Evolutionary conservation across 2,113 vertebrate species (phyloP), one percentile per base, ranked within the genome.

Genomic region (Anoplopoma fimbria): DNA sequence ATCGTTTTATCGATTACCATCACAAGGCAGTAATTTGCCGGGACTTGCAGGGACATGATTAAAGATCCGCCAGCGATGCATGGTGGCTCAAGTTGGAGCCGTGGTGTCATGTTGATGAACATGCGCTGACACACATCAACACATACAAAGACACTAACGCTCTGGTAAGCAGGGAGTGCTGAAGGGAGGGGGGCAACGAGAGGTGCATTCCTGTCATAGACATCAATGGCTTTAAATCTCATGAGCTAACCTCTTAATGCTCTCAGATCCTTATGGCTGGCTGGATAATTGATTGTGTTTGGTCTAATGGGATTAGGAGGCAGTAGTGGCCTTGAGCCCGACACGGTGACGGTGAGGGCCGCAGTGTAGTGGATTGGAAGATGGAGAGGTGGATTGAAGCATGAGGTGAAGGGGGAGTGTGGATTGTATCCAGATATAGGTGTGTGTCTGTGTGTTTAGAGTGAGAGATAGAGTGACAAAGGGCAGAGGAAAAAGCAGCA

Each of bases 231-330:
- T 91, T 88, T 93, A 94, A 93, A 93, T 95, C 92, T 95, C 91
- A 86, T 34, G 79, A 80, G 85, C 81, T 91, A 93, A 94, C 91
- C 91, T 94, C 92, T 93, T 93, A 94, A 93, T 92, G 80, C 93
- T 92, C 87, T 87, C 85, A 89, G 92, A 92, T 93, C 91, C 91
- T 92, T 89, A 88, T 89, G 91, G 92, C 85, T 82, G 88, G 91
- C 90, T 93, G 91, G 92, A 84, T 93, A 94, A 95, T 94, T 93
- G 93, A 93, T 93, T 93, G 88, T 88, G 85, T 93, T 92, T 91
- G 91, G 90, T 91, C 87, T 94, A 91, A 95, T 93, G 92, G 93
- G 92, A 94, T 95, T 94, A 93, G 93, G 93, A 92, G 84, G 88
- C 88, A 87, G 85, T 75, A 79, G 82, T 89, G 89, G 89, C 93